Conservation (phyloP, 1,140 invertebrate genomes). For the Nixonia krombeini region DNA sequence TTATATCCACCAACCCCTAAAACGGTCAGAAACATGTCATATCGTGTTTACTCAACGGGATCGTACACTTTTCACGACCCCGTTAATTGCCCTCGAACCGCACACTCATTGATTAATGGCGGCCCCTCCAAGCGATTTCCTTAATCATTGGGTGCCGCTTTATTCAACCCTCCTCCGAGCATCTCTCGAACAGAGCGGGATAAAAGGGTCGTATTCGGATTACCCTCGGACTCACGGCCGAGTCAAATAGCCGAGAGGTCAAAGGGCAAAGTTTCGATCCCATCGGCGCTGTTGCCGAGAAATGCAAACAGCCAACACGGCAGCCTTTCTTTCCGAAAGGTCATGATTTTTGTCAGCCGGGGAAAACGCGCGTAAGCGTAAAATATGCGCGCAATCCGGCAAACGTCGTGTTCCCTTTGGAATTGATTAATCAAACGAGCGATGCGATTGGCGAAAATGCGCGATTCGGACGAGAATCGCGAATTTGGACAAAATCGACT, state of each 20-base stretch:
- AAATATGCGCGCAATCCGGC: not conserved
- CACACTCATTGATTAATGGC: slow-evolving; percentile 41
- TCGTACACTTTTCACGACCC: slow-evolving; percentile 13
- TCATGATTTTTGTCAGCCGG: not conserved
- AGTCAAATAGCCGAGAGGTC: slow-evolving; percentile 13
- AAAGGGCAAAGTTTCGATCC: slow-evolving; percentile 18
- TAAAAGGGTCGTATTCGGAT: slow-evolving; percentile 24
- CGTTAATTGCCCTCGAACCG: slow-evolving; percentile 32
- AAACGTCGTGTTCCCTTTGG: not conserved
- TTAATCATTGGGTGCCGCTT: slow-evolving; percentile 23
- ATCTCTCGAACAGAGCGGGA: slow-evolving; percentile 12
- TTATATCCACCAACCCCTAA: no score
- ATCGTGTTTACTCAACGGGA: slow-evolving; percentile 31
- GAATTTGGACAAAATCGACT: no score
- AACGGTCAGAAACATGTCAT: no score
- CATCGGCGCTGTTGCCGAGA: not conserved
- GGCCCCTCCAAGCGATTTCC: slow-evolving; percentile 23
- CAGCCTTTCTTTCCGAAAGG: not conserved
- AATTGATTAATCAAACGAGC: slow-evolving; percentile 2
- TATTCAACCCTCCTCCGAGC: slow-evolving; percentile 21
- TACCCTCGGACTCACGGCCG: slow-evolving; percentile 1
- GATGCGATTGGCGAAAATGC: no score
- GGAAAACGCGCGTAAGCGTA: not conserved
- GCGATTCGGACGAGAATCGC: no score
- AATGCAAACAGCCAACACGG: not conserved